Conservation (phyloP, 64 coral and sea anemone genomes). For the Exaiptasia diaphana region DNA sequence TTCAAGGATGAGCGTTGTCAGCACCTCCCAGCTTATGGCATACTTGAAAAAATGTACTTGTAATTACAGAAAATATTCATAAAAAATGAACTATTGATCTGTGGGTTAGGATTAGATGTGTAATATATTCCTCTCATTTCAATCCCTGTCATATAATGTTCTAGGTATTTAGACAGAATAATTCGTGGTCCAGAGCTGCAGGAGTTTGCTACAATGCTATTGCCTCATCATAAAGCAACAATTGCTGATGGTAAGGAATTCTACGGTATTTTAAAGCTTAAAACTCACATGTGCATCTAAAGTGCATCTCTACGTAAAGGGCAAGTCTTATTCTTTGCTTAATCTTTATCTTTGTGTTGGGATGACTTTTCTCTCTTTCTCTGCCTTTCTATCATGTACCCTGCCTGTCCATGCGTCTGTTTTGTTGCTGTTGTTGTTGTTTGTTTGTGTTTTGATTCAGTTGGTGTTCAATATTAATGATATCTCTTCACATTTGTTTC, state of each 20-base stretch:
- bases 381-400: too few relatives aligned
- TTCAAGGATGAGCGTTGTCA: conserved; percentile 99
- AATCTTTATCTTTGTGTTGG: too few relatives aligned
- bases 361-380: too few relatives aligned
- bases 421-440: too few relatives aligned
- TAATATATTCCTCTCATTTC: not conserved
- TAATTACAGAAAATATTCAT: not conserved
- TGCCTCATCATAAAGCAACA: conserved; percentile 87
- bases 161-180: conserved; percentile 98
- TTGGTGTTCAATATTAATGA: too few relatives aligned
- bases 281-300: not conserved
- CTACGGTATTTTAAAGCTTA: not conserved
- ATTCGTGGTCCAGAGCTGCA: conserved; percentile 93
- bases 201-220: conserved; percentile 88
- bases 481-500: not conserved
- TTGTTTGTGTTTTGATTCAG: too few relatives aligned
- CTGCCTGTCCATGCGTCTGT: too few relatives aligned
- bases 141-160: not conserved
- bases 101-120: too few relatives aligned
- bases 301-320: too few relatives aligned
- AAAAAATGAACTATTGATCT: too few relatives aligned
- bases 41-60: conserved; percentile 87
- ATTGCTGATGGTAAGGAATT: conserved; percentile 73
- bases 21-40: conserved; percentile 92
- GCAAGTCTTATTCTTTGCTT: too few relatives aligned